phyloP scores from a whole-genome alignment of 2,888 invertebrate genomes.

The Tipula helvola region DNA sequence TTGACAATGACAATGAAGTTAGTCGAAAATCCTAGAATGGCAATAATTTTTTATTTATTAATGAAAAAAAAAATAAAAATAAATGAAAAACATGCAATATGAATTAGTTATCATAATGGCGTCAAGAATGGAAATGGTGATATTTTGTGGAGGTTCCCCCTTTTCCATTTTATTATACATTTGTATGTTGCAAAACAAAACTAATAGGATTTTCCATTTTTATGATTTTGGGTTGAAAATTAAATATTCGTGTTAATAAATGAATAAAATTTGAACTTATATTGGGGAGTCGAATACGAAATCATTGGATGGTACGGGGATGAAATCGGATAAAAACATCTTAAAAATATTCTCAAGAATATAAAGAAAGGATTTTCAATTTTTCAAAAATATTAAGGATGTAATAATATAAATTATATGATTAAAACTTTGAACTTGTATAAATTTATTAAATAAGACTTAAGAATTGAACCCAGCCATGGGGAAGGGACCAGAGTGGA shows the following conservation, averaged over 20 bases:
- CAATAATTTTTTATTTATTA: background rate
- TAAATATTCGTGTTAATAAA: background rate
- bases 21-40: background rate
- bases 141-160: background rate
- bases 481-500: background rate
- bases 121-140: background rate
- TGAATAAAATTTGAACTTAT: background rate
- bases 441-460: background rate
- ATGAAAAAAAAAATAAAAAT: background rate
- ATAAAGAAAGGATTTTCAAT: background rate
- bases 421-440: background rate
- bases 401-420: background rate
- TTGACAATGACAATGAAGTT: conserved; percentile 4
- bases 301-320: background rate
- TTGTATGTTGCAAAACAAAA: background rate
- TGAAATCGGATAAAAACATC: background rate
- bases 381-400: background rate
- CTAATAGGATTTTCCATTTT: background rate
- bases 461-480: background rate
- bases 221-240: background rate
- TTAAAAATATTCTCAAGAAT: background rate
- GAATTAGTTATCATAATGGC: background rate
- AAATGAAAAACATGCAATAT: background rate
- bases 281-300: background rate
- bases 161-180: background rate